Evolutionary conservation across 2,113 vertebrate genomes (phyloP).

Genomic region (Spilogale gracilis): DNA sequence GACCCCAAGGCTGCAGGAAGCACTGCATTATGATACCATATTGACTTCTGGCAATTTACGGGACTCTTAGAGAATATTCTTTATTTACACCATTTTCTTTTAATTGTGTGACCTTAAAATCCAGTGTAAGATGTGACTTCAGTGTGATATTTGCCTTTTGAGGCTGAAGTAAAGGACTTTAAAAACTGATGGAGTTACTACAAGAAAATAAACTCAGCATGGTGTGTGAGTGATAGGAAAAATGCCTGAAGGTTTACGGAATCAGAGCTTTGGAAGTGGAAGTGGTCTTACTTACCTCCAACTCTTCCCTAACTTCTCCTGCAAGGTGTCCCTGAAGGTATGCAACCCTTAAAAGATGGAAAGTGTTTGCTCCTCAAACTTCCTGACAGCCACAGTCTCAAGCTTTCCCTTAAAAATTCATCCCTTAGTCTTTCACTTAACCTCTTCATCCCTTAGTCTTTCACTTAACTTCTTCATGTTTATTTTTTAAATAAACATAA

Average conservation of each 20-base stretch:
- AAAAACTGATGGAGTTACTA: not conserved
- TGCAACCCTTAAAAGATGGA: not conserved
- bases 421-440: not conserved
- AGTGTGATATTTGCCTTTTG: not conserved
- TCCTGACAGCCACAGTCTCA: not conserved
- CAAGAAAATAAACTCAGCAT: not conserved
- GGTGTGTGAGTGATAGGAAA: not conserved
- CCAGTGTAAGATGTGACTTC: not conserved
- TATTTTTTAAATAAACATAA: not conserved
- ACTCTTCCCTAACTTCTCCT: not conserved
- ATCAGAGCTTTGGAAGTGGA: not conserved
- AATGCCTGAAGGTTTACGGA: not conserved
- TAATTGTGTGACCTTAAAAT: not conserved
- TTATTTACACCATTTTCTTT: not conserved
- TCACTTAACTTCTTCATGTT: not conserved
- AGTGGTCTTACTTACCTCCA: not conserved
- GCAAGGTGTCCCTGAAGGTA: not conserved
- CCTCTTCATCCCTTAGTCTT: not conserved
- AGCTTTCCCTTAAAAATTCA: not conserved
- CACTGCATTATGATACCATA: not conserved
- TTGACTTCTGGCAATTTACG: not conserved
- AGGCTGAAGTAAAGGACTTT: constrained; percentile 12
- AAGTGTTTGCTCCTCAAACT: not conserved
- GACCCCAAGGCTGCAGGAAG: too few species aligned
- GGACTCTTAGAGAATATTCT: not conserved